phyloP scores from a whole-genome alignment of 2,888 invertebrate species.

The Rhorus exstirpatorius region DNA sequence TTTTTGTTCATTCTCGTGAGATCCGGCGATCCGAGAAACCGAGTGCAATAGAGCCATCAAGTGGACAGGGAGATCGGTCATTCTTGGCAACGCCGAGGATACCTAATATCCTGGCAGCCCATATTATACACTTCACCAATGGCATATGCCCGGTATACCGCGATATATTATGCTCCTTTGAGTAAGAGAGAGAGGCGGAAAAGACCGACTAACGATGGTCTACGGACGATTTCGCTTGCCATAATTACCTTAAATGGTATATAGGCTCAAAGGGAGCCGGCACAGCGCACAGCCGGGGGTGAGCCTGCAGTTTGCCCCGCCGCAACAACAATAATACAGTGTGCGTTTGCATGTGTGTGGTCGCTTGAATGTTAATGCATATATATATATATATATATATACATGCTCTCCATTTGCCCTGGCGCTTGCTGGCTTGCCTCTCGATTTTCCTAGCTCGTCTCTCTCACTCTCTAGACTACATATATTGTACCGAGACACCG shows the following conservation, averaged over 20 bases:
- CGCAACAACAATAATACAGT: constrained; percentile 62
- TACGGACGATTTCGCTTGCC: constrained; percentile 56
- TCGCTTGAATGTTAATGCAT: constrained; percentile 62
- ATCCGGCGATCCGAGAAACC: neutral
- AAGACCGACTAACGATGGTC: constrained; percentile 43
- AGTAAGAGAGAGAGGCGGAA: constrained; percentile 15
- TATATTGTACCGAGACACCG: neutral
- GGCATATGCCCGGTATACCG: neutral
- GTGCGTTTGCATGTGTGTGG: constrained; percentile 32
- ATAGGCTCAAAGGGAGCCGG: constrained; percentile 63
- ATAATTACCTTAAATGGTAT: constrained; percentile 68
- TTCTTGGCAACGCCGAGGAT: constrained; percentile 12
- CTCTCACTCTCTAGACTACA: neutral
- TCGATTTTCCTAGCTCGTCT: constrained; percentile 31
- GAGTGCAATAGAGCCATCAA: constrained; percentile 45
- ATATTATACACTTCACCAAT: neutral
- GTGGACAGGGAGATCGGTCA: constrained; percentile 15
- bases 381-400: no score
- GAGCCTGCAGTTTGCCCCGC: constrained; percentile 48
- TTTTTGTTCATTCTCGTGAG: neutral
- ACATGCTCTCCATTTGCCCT: constrained; percentile 29
- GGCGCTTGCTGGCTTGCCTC: constrained; percentile 39
- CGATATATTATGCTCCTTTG: neutral
- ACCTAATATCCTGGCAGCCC: constrained; percentile 5
- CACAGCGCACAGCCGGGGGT: constrained; percentile 44